Evolutionary conservation across 2,888 invertebrate genomes (phyloP).

Genomic region (Agrotis puta): DNA sequence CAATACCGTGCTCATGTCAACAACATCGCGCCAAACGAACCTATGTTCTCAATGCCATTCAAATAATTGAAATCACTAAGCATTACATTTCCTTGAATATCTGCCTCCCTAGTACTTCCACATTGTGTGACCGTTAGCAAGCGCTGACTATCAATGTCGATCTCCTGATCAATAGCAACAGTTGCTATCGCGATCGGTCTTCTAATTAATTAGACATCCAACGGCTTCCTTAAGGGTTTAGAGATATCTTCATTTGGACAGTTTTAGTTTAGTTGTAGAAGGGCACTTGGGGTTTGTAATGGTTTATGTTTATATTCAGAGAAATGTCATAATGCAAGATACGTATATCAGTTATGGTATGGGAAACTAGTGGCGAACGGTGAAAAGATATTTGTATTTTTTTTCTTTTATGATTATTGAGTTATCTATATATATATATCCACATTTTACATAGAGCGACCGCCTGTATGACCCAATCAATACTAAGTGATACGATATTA

Average conservation of each 20-base stretch:
- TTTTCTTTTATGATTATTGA: too few species aligned
- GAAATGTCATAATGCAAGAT: background rate
- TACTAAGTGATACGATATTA: too few species aligned
- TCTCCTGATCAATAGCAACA: constrained; percentile 84
- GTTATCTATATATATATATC: too few species aligned
- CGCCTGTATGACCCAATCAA: too few species aligned
- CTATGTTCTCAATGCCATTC: background rate
- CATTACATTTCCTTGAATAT: background rate
- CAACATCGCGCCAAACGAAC: too few species aligned
- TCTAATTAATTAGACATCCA: constrained; percentile 85
- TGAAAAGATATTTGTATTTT: too few species aligned
- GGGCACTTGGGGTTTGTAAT: constrained; percentile 12
- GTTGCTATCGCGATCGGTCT: constrained; percentile 79
- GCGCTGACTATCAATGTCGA: constrained; percentile 77
- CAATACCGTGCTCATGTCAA: too few species aligned
- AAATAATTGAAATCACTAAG: background rate
- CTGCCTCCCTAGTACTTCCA: constrained; percentile 46
- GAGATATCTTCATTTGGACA: constrained; percentile 65
- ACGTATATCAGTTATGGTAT: background rate
- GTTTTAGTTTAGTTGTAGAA: constrained; percentile 47
- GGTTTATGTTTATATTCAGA: background rate
- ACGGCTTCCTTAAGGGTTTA: constrained; percentile 68
- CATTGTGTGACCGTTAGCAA: constrained; percentile 67
- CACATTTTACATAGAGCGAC: too few species aligned
- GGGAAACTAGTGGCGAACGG: background rate